These are phyloP conservation scores for Propsilocerus akamusi DNA, from an alignment of 1,140 invertebrate genomes.

Conservation along the genomic window DNA sequence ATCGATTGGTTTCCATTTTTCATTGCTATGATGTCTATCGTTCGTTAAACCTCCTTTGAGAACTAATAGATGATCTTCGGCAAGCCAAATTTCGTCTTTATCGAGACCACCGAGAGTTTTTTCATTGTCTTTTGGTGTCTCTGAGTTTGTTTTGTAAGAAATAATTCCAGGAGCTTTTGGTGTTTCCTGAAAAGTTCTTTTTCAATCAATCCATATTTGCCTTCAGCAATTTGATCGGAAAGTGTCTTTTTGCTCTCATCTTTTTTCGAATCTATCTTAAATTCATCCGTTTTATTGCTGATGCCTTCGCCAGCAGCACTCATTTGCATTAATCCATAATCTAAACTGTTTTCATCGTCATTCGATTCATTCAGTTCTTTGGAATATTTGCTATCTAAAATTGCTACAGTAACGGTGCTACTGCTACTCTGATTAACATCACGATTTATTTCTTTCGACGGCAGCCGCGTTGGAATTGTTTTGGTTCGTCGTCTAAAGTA, in stretches of 20 bases:
- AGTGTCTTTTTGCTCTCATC: constrained; percentile 65
- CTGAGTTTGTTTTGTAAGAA: constrained; percentile 56
- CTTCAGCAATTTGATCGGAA: constrained; percentile 68
- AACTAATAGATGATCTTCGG: constrained; percentile 71
- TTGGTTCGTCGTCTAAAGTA: not conserved
- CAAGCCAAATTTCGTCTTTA: constrained; percentile 71
- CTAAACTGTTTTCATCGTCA: not conserved
- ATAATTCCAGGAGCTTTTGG: constrained; percentile 58
- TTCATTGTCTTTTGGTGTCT: constrained; percentile 56
- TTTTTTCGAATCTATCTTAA: constrained; percentile 30
- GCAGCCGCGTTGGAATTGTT: not conserved
- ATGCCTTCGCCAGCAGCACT: not conserved
- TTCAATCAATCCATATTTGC: constrained; percentile 75
- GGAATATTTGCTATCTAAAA: not conserved
- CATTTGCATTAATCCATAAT: not conserved
- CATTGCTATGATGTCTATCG: constrained; percentile 27
- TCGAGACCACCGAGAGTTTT: constrained; percentile 62
- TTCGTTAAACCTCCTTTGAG: constrained; percentile 47
- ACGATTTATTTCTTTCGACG: not conserved
- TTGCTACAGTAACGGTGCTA: not conserved
- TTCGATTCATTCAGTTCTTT: not conserved
- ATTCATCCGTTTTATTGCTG: constrained; percentile 29
- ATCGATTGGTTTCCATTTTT: constrained; percentile 61
- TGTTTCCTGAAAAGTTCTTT: constrained; percentile 51
- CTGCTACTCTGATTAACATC: not conserved